Conservation (phyloP, 2,888 invertebrate genomes). For the Chelonus formosanus region DNA sequence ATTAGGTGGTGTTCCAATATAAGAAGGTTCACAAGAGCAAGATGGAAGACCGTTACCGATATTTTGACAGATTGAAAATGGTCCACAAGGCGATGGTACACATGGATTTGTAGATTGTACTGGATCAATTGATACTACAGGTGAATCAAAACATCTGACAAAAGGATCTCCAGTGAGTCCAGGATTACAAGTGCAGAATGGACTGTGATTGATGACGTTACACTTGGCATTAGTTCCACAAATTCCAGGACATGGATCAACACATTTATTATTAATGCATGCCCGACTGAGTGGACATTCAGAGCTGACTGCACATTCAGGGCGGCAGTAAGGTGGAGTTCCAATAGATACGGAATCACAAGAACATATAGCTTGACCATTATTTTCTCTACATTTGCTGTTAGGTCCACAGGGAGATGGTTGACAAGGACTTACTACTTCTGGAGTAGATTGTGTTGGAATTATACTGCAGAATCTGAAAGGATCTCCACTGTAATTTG, state of each 20-base stretch:
- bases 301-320: constrained; percentile 65
- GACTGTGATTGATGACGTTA: constrained; percentile 65
- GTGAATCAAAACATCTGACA: constrained; percentile 74
- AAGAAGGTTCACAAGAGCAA: constrained; percentile 67
- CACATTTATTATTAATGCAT: constrained; percentile 64
- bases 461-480: constrained; percentile 66
- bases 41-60: constrained; percentile 65
- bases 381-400: constrained; percentile 60
- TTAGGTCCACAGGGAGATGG: constrained; percentile 66
- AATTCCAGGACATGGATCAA: constrained; percentile 63
- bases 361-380: constrained; percentile 81
- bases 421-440: constrained; percentile 46
- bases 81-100: constrained; percentile 70
- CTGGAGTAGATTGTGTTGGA: constrained; percentile 41
- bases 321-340: constrained; percentile 72
- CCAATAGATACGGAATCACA: constrained; percentile 78
- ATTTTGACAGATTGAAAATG: constrained; percentile 68
- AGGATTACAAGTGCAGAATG: constrained; percentile 65
- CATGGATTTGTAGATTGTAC: constrained; percentile 65
- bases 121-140: constrained; percentile 55
- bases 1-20: constrained; percentile 69
- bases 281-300: constrained; percentile 70
- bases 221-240: constrained; percentile 66
- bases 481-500: constrained; percentile 74
- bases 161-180: constrained; percentile 79